Evolutionary conservation across 2,888 invertebrate genomes (phyloP).

Genomic region (Prenolepis imparis): DNA sequence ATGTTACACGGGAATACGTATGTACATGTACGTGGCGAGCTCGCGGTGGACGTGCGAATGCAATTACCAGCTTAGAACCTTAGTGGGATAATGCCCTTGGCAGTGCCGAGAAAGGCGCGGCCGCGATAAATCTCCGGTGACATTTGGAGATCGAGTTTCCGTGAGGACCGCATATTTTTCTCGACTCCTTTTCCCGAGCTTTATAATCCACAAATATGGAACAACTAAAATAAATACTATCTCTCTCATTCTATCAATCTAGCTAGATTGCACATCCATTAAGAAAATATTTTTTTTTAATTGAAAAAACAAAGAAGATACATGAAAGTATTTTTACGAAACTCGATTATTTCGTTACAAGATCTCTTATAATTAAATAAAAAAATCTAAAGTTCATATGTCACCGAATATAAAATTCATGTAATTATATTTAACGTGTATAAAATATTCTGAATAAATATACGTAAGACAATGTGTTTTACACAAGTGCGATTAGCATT

Average conservation of each 20-base stretch:
- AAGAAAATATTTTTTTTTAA: not conserved
- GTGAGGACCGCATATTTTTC: not conserved
- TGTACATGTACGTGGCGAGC: not conserved
- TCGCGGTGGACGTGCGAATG: conserved; percentile 51
- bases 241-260: not conserved
- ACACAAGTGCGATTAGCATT: conserved; percentile 1
- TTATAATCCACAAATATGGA: not conserved
- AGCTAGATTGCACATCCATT: not conserved
- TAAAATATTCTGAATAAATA: too few species aligned
- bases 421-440: too few species aligned
- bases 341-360: not conserved
- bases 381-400: not conserved
- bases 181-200: not conserved
- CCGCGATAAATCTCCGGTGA: conserved; percentile 58
- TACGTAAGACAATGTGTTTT: not conserved
- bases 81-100: conserved; percentile 70
- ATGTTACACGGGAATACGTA: conserved; percentile 19
- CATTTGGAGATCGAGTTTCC: conserved; percentile 66
- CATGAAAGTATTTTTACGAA: not conserved
- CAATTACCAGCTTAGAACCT: conserved; percentile 65
- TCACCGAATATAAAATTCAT: not conserved
- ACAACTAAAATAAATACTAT: not conserved
- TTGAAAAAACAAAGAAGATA: not conserved
- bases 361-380: not conserved
- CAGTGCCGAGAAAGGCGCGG: conserved; percentile 65